Evolutionary conservation across 2,888 invertebrate species (phyloP), one percentile per base, ranked within the genome.

Genomic region (Drosophila phalerata): DNA sequence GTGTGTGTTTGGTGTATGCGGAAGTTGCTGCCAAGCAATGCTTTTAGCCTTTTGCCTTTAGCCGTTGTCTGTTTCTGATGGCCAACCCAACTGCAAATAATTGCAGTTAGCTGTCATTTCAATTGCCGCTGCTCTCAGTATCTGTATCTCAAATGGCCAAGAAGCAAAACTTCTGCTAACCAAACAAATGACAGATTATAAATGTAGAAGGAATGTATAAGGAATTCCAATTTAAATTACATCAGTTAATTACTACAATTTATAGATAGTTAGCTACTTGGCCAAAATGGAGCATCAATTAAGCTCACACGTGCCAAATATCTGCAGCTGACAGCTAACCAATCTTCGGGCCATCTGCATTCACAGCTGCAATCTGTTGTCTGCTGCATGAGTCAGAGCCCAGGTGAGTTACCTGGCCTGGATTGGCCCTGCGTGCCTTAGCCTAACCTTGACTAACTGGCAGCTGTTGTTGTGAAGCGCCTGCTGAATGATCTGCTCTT

Each of bases 11-110:
- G 62, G 47, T 38, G 56, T 53, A 42, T 30, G 45, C 74, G 74
- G 68, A 74, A 67, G 57, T 62, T 57, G 58, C 74, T 73, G 80
- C 55, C 69, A 69, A 67, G 65, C 72, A 69, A 61, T 67, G 77
- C 63, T 4, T 22, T 22, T 22, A 3, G 22, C 22, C 22, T 22
- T 22, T 22, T 4, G 22, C 22, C 74, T 73, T 64, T 69, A 67
- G 80, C 71, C 73, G 75, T 69, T 83, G 73, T 86, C 86, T 87
- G 86, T 89, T 89, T 85, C 84, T 85, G 86, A 86, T 88, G 79
- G 88, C 87, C 82, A 61, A 75, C 72, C 70, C 66, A 72, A 74
- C 89, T 86, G 85, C 88, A 85, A 85, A 75, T 86, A 85, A 86
- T 86, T 86, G 88, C 88, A 86, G 74, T 78, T 80, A 69, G 47